Evolutionary conservation across 2,113 vertebrate species (phyloP).

Genomic region (Hippocampus abdominalis): DNA sequence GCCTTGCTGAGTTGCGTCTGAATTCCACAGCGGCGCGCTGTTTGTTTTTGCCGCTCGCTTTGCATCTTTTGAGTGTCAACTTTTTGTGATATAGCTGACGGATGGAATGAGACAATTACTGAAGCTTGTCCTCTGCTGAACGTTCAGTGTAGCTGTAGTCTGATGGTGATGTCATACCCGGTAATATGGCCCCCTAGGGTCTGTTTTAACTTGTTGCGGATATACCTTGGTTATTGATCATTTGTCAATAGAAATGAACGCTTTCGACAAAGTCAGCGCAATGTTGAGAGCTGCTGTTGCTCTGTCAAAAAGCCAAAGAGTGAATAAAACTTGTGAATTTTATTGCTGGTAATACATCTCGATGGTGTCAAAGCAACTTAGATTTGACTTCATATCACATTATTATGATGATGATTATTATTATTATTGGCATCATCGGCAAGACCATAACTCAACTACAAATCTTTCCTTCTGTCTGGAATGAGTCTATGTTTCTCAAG

Average conservation of each 20-base stretch:
- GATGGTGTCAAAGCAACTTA: slow-evolving; percentile 7
- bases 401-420: not conserved
- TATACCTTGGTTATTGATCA: not conserved
- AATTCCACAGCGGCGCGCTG: slow-evolving; percentile 13
- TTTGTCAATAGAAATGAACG: not conserved
- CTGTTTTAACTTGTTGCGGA: not conserved
- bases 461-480: slow-evolving; percentile 1
- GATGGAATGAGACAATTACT: slow-evolving; percentile 24
- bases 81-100: slow-evolving; percentile 1
- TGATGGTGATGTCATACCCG: slow-evolving; percentile 31
- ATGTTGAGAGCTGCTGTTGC: not conserved
- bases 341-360: slow-evolving; percentile 21
- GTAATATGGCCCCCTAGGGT: slow-evolving; percentile 4
- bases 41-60: slow-evolving; percentile 16
- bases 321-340: slow-evolving; percentile 5
- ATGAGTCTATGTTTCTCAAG: not conserved
- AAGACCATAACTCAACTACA: not conserved
- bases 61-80: slow-evolving; percentile 6
- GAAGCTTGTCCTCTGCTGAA: slow-evolving; percentile 2
- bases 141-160: slow-evolving; percentile 10
- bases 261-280: not conserved
- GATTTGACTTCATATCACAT: not conserved
- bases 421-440: not conserved
- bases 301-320: not conserved
- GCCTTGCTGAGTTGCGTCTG: slow-evolving; percentile 17